Percentiles rank a stretch among this genome's conserved stretches.
Conservation (phyloP, 2,113 vertebrate species). For the Stomatorhinus ivindoensis region DNA sequence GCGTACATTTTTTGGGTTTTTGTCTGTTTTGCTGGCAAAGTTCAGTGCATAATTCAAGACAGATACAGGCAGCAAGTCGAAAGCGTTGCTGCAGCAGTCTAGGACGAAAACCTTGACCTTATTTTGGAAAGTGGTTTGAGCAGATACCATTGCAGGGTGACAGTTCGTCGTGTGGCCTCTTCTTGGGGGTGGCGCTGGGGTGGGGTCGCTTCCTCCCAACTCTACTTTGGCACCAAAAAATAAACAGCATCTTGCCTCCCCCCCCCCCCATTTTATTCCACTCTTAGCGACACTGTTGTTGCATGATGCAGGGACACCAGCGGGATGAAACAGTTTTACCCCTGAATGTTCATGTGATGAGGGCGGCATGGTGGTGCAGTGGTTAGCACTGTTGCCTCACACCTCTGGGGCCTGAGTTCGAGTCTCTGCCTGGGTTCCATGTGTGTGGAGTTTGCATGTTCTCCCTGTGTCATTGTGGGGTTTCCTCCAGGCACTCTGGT, state of each 20-base stretch:
- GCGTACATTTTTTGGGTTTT: conserved; percentile 42
- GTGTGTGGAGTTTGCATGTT: too few species aligned
- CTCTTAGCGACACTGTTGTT: not conserved
- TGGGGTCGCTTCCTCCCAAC: conserved; percentile 13
- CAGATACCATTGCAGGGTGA: conserved; percentile 31
- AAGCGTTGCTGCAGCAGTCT: conserved; percentile 16
- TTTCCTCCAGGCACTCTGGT: too few species aligned
- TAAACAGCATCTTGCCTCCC: conserved; percentile 24
- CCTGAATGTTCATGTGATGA: not conserved
- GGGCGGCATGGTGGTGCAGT: too few species aligned
- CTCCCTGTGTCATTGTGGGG: too few species aligned
- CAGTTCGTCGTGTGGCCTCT: conserved; percentile 30
- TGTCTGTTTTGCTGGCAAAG: conserved; percentile 54
- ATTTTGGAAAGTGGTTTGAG: conserved; percentile 46
- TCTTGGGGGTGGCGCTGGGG: conserved; percentile 3
- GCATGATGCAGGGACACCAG: not conserved
- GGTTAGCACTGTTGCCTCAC: too few species aligned
- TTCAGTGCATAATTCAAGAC: conserved; percentile 54
- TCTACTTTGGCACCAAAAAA: conserved; percentile 10
- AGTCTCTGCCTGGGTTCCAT: too few species aligned
- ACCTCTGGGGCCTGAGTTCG: too few species aligned
- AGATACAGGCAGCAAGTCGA: conserved; percentile 47
- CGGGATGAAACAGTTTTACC: not conserved
- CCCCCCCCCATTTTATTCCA: not conserved
- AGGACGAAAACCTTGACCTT: conserved; percentile 36